A percentile compares a stretch with the other conserved stretches of the same genome.
Conservation (phyloP, 2,888 invertebrate species). For the Tipula vernalis region DNA sequence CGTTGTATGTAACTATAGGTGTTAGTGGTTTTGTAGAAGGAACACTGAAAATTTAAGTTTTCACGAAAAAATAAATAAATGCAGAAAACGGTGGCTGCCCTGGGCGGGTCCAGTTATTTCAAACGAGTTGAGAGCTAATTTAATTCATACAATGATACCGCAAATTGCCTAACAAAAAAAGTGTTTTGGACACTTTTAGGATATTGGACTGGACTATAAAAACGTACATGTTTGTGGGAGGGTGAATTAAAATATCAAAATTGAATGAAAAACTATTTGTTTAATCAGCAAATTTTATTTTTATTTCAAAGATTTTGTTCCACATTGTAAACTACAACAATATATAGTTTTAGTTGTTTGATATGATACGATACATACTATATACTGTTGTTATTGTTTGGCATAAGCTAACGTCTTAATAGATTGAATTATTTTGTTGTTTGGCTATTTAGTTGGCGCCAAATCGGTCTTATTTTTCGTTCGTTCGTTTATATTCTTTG, state of each 20-base stretch:
- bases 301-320: not conserved
- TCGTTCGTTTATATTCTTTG: not conserved
- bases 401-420: not conserved
- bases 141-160: too few species aligned
- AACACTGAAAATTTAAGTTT: too few species aligned
- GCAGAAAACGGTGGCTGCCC: too few species aligned
- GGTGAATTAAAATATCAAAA: not conserved
- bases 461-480: not conserved
- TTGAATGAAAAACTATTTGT: not conserved
- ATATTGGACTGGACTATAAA: not conserved
- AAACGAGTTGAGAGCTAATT: too few species aligned
- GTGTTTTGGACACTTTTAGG: too few species aligned
- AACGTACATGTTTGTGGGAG: not conserved
- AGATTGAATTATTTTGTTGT: not conserved
- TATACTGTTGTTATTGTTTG: not conserved
- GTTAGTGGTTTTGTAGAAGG: too few species aligned
- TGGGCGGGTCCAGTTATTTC: too few species aligned
- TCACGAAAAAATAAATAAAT: too few species aligned
- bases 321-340: not conserved
- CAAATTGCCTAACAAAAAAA: too few species aligned
- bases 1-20: too few species aligned
- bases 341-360: not conserved
- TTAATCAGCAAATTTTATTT: not conserved
- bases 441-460: not conserved
- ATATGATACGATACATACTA: not conserved